Evolutionary conservation across 2,888 invertebrate genomes (phyloP).

Genomic region (Glyphotaelius pellucidus): DNA sequence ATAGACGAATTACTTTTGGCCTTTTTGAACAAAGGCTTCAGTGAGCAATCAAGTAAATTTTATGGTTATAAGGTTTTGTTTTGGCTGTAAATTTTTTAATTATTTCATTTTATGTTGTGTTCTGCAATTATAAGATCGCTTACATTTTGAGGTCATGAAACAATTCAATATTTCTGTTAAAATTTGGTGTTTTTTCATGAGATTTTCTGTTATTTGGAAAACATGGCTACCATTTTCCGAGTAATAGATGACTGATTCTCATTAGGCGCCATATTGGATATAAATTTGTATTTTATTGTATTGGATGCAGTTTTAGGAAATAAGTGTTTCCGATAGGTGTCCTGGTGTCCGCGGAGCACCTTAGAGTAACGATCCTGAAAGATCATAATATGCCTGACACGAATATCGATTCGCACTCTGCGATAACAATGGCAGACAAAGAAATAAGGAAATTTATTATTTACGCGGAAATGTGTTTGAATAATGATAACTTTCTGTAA

Average conservation of each 20-base stretch:
- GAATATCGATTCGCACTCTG: slow-evolving; percentile 31
- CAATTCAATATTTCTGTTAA: background rate
- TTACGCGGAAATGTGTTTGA: background rate
- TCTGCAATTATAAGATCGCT: background rate
- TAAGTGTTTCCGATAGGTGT: background rate
- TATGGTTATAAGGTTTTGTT: background rate
- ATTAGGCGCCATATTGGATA: slow-evolving; percentile 9
- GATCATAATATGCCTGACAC: slow-evolving; percentile 22
- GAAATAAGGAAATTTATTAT: background rate
- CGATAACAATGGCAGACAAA: slow-evolving; percentile 40
- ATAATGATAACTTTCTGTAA: background rate
- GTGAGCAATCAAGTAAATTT: background rate
- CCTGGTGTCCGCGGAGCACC: background rate
- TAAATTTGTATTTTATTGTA: background rate
- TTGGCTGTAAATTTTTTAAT: background rate
- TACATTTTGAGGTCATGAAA: background rate
- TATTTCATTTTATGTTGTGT: background rate
- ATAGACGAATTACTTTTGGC: background rate
- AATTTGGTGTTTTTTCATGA: background rate
- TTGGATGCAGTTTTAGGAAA: background rate
- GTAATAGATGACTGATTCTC: slow-evolving; percentile 11
- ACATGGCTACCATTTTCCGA: slow-evolving; percentile 10
- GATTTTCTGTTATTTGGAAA: background rate
- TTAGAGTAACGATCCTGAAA: background rate
- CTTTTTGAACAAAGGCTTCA: background rate